Percentiles rank a stretch among this genome's conserved stretches.
phyloP scores from a whole-genome alignment of 2,888 invertebrate genomes.

The Norana najaformis region DNA sequence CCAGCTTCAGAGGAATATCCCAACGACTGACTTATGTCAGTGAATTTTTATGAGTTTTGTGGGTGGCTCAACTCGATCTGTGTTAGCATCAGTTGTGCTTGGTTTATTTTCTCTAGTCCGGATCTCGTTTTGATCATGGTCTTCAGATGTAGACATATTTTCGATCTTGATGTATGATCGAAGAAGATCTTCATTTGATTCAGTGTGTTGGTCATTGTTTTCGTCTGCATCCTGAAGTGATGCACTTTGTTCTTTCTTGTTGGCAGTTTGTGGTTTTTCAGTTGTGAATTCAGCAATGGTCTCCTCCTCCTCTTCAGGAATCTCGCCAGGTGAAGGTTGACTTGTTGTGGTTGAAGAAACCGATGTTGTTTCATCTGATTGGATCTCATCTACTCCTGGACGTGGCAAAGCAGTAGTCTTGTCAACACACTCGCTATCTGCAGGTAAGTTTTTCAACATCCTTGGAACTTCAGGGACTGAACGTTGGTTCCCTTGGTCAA shows the following conservation, averaged over 20 bases:
- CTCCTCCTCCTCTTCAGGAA: neutral
- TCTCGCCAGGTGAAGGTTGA: too few relatives aligned
- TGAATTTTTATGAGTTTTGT: neutral
- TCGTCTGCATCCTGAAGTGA: neutral
- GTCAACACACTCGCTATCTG: neutral
- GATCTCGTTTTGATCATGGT: neutral
- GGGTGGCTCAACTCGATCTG: neutral
- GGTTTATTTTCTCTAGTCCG: neutral
- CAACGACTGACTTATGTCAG: neutral
- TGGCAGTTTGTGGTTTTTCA: neutral
- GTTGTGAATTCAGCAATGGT: neutral
- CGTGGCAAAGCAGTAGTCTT: neutral
- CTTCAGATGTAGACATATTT: neutral
- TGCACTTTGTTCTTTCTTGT: neutral
- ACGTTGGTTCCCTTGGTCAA: neutral
- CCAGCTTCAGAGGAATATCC: neutral
- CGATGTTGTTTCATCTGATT: neutral
- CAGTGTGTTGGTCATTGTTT: neutral
- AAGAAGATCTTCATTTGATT: neutral
- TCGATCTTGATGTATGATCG: neutral
- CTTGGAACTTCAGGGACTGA: too few relatives aligned
- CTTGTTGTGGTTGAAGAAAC: neutral
- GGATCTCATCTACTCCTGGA: neutral
- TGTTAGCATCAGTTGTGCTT: too few relatives aligned
- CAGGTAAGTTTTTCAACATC: too few relatives aligned